A percentile compares a stretch with the other conserved stretches of the same genome.
Evolutionary conservation across 2,888 invertebrate species (phyloP).

Genomic region (Thymelicus acteon): DNA sequence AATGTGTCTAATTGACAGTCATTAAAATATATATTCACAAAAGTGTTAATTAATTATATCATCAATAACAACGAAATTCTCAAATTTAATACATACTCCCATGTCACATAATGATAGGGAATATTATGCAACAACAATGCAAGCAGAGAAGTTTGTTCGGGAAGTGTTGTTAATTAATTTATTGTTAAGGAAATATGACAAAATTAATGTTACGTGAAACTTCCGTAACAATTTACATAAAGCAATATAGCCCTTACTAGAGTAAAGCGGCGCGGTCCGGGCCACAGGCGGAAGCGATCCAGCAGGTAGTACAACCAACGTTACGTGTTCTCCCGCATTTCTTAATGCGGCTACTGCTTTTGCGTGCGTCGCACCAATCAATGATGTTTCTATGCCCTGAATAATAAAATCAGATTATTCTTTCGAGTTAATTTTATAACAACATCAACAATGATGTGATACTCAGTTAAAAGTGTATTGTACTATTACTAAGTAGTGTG

Average conservation of each 20-base stretch:
- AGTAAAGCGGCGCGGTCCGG: slow-evolving; percentile 71
- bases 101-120: slow-evolving; percentile 5
- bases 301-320: slow-evolving; percentile 75
- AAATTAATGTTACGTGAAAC: slow-evolving; percentile 32
- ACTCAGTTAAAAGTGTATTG: no score
- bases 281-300: slow-evolving; percentile 73
- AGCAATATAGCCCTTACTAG: slow-evolving; percentile 61
- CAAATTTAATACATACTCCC: no score
- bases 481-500: no score
- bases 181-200: slow-evolving; percentile 20
- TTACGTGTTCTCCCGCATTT: slow-evolving; percentile 78
- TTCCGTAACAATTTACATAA: slow-evolving; percentile 28
- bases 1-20: no score
- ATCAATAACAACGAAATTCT: no score
- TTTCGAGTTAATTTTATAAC: background rate
- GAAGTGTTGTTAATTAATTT: slow-evolving; percentile 1
- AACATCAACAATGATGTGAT: background rate
- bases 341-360: slow-evolving; percentile 76
- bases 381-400: slow-evolving; percentile 77
- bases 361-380: slow-evolving; percentile 79
- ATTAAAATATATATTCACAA: no score
- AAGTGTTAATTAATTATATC: no score
- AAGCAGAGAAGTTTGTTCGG: slow-evolving; percentile 17
- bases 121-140: slow-evolving; percentile 26
- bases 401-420: background rate